Evolutionary conservation across 2,113 vertebrate species (phyloP), one percentile per base, ranked within the genome.

Genomic region (Haemorhous mexicanus): DNA sequence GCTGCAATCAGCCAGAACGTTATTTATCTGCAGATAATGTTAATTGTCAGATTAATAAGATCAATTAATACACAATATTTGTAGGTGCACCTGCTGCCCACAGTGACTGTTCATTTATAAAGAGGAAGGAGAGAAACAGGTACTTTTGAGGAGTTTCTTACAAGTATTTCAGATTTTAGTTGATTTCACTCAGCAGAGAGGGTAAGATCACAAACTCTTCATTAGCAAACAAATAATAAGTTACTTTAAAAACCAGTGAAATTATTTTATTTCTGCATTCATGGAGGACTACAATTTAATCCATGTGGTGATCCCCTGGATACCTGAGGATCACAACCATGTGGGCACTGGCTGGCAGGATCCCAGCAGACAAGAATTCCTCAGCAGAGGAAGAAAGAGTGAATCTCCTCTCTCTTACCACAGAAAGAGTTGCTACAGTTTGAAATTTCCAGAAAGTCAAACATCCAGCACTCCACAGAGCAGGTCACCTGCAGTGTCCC

Each of bases 81-180:
- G 26, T 10, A 49, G 37, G 0, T 13, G 22, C 43, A 75, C 74
- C 78, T 86, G 81, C 84, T 93, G 82, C 86, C 86, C 88, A 72
- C 19, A 78, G 94, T 39, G 74, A 75, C 58, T 91, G 67, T 41
- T 92, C 77, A 90, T 78, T 94, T 89, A 43, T 22, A 84, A 86
- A 84, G 50, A 92, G 62, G 49, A 95, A 79, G 33, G 37, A 80
- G 18, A 39, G 8, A 23, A 84, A 81, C 5, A 63, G 24, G 47
- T 46, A 46, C 20, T 82, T 77, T 1, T 37, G 55, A 69, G 53
- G 68, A 79, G n/a, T 62, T 67, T 61, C 84, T 88, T 56, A 20
- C 7, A 83, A 83, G 73, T 46, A 76, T 69, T 94, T 89, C 89
- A 89, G 56, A 44, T 91, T 44, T 67, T 5, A 81, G 62, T 4